Percentiles rank a stretch among this genome's conserved stretches.
Conservation (phyloP, 2,888 invertebrate species). For the Mythimna impura region DNA sequence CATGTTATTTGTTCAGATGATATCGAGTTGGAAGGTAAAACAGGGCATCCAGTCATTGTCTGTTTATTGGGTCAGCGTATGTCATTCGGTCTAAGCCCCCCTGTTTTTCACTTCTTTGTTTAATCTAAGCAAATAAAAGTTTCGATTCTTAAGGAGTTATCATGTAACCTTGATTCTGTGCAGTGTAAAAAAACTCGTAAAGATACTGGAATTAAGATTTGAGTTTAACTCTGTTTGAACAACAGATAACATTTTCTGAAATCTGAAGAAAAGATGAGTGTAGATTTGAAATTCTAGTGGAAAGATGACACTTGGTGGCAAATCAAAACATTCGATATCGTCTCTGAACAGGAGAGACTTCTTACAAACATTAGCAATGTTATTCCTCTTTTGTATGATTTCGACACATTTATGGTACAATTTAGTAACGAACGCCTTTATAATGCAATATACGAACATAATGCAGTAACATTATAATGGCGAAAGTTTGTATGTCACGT, state of each 20-base stretch:
- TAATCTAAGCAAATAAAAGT: slow-evolving; percentile 35
- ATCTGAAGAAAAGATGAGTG: not conserved
- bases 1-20: slow-evolving; percentile 58
- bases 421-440: not conserved
- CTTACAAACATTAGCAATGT: slow-evolving; percentile 1
- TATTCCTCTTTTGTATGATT: not conserved
- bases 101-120: slow-evolving; percentile 29
- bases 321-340: slow-evolving; percentile 14
- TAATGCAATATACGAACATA: not conserved
- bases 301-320: not conserved
- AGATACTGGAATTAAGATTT: slow-evolving; percentile 22
- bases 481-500: no score
- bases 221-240: slow-evolving; percentile 33
- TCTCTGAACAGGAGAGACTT: slow-evolving; percentile 2
- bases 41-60: slow-evolving; percentile 60
- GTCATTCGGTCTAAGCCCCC: slow-evolving; percentile 31
- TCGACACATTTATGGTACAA: not conserved
- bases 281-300: slow-evolving; percentile 1
- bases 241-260: slow-evolving; percentile 27
- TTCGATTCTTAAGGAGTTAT: slow-evolving; percentile 34
- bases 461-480: no score
- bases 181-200: slow-evolving; percentile 40
- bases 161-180: slow-evolving; percentile 43
- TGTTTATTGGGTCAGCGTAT: slow-evolving; percentile 52
- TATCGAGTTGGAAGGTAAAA: slow-evolving; percentile 50